phyloP scores from a whole-genome alignment of 2,113 vertebrate species.

The Mungos mungo region DNA sequence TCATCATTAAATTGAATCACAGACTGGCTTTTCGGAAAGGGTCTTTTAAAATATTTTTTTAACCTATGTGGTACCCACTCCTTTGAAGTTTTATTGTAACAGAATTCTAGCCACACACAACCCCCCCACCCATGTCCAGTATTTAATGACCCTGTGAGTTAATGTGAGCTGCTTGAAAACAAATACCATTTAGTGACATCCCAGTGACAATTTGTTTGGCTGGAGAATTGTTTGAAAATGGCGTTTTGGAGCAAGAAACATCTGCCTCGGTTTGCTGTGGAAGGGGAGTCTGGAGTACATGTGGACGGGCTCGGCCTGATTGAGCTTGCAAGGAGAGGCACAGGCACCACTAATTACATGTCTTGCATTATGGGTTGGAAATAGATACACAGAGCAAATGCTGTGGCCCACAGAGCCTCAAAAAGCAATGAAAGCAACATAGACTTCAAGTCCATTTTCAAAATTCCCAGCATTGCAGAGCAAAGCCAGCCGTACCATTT shows the following conservation, averaged over 20 bases:
- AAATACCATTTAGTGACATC: conserved; percentile 41
- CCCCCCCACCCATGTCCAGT: neutral
- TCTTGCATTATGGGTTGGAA: conserved; percentile 70
- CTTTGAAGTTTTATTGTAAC: conserved; percentile 44
- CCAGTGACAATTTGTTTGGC: conserved; percentile 37
- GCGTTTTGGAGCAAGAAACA: conserved; percentile 59
- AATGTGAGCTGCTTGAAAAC: conserved; percentile 12
- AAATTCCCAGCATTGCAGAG: conserved; percentile 50
- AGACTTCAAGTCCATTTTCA: conserved; percentile 57
- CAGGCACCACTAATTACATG: conserved; percentile 70
- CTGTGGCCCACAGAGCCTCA: conserved; percentile 60
- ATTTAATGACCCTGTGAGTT: conserved; percentile 32
- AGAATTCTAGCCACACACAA: conserved; percentile 24
- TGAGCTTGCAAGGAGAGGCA: conserved; percentile 63
- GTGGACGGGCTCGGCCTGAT: conserved; percentile 65
- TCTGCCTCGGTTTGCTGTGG: conserved; percentile 49
- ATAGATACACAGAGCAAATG: conserved; percentile 70
- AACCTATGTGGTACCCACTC: neutral
- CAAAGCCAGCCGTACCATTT: conserved; percentile 36
- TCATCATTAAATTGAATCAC: neutral
- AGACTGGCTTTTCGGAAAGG: neutral
- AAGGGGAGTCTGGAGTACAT: conserved; percentile 42
- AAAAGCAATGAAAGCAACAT: conserved; percentile 57
- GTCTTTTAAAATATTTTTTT: neutral
- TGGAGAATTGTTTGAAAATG: conserved; percentile 53